Evolutionary conservation across 2,888 invertebrate species (phyloP).

Genomic region (Amphiduros pacificus): DNA sequence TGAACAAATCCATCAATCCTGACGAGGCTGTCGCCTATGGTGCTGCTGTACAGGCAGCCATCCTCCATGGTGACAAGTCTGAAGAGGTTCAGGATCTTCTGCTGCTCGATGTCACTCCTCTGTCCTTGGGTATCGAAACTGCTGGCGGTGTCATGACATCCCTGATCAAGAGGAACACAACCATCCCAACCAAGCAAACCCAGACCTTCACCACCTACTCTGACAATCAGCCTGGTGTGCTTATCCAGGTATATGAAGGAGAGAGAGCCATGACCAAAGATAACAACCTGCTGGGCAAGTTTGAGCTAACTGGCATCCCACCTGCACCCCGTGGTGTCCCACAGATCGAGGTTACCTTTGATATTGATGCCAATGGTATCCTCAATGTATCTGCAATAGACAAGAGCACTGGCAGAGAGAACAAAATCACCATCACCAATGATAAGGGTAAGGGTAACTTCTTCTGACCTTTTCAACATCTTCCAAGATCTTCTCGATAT

Average conservation of each 20-base stretch:
- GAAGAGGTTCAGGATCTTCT: constrained; percentile 59
- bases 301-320: constrained; percentile 67
- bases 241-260: constrained; percentile 56
- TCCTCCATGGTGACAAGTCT: constrained; percentile 59
- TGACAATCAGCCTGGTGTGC: constrained; percentile 82
- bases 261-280: constrained; percentile 61
- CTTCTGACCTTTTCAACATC: too few species aligned
- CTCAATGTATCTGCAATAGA: constrained; percentile 91
- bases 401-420: constrained; percentile 69
- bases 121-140: constrained; percentile 86
- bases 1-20: constrained; percentile 61
- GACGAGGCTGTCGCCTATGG: constrained; percentile 50
- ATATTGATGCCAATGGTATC: constrained; percentile 78
- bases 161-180: constrained; percentile 94
- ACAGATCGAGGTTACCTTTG: constrained; percentile 66
- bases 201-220: constrained; percentile 96
- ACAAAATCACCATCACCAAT: constrained; percentile 67
- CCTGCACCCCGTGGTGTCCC: constrained; percentile 85
- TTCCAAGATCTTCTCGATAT: too few species aligned
- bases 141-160: constrained; percentile 94
- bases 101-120: constrained; percentile 59
- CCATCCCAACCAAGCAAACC: constrained; percentile 94
- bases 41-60: constrained; percentile 89
- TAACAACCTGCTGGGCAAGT: constrained; percentile 84
- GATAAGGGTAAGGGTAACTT: constrained; percentile 69